Conservation (phyloP, 2,888 invertebrate genomes). For the Xestia c-nigrum region DNA sequence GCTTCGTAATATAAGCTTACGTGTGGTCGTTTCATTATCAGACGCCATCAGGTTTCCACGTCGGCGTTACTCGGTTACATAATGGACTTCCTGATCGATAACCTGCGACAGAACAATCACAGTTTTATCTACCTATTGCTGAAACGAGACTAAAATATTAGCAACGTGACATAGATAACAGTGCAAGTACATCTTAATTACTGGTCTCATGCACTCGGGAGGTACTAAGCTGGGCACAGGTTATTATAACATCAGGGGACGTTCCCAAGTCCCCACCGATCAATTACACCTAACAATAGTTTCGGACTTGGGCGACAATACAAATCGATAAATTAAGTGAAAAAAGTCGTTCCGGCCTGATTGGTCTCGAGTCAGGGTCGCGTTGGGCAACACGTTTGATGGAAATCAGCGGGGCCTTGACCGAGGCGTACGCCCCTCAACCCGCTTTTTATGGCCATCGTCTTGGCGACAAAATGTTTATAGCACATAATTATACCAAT, state of each 20-base stretch:
- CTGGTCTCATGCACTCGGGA: not conserved
- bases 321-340: slow-evolving; percentile 82
- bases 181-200: slow-evolving; percentile 28
- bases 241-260: slow-evolving; percentile 14
- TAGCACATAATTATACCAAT: slow-evolving; percentile 62
- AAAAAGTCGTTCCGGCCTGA: slow-evolving; percentile 89
- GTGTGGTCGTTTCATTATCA: slow-evolving; percentile 44
- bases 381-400: slow-evolving; percentile 83
- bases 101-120: slow-evolving; percentile 50
- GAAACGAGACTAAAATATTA: slow-evolving; percentile 44
- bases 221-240: not conserved
- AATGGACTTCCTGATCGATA: slow-evolving; percentile 60
- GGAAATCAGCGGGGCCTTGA: slow-evolving; percentile 86
- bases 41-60: slow-evolving; percentile 27
- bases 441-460: slow-evolving; percentile 77
- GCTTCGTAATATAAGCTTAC: slow-evolving; percentile 42
- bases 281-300: slow-evolving; percentile 59
- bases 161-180: slow-evolving; percentile 39
- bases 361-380: slow-evolving; percentile 86
- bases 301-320: slow-evolving; percentile 68
- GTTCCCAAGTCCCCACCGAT: slow-evolving; percentile 8
- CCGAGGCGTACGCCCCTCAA: slow-evolving; percentile 83
- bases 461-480: slow-evolving; percentile 68
- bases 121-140: slow-evolving; percentile 46
- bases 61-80: slow-evolving; percentile 35